phyloP scores from a whole-genome alignment of 2,888 invertebrate genomes.

The Drosophila neotestacea region DNA sequence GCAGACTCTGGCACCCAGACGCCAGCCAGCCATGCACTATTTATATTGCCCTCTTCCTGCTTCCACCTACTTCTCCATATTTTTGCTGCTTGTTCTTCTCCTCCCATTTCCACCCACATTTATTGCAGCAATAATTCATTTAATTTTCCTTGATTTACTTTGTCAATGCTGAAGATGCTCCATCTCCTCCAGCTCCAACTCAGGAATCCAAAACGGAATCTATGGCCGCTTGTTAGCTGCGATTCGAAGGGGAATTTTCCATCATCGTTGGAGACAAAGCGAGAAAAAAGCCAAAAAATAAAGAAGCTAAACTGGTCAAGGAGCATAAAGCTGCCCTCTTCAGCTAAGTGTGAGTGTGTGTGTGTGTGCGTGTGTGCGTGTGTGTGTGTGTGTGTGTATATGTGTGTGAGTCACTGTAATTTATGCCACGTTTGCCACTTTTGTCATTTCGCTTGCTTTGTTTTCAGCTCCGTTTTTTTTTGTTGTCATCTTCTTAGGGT shows the following conservation, averaged over 20 bases:
- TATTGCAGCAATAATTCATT: constrained; percentile 82
- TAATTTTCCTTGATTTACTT: constrained; percentile 81
- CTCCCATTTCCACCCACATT: constrained; percentile 55
- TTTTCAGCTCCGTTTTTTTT: constrained; percentile 21
- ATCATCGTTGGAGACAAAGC: constrained; percentile 11
- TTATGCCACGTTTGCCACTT: constrained; percentile 81
- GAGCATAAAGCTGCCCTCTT: constrained; percentile 29
- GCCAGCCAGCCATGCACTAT: constrained; percentile 55
- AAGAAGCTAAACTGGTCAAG: constrained; percentile 49
- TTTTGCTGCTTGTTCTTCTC: neutral
- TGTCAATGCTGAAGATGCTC: constrained; percentile 56
- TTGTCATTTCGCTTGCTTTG: constrained; percentile 72
- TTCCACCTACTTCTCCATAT: neutral
- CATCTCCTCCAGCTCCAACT: neutral
- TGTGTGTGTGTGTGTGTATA: constrained; percentile 15
- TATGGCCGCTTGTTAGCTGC: constrained; percentile 47
- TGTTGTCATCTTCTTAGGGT: constrained; percentile 12
- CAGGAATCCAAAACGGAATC: constrained; percentile 8
- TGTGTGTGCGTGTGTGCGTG: constrained; percentile 15
- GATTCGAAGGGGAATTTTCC: constrained; percentile 26
- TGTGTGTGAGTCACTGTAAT: constrained; percentile 54
- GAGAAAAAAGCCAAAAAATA: constrained; percentile 22
- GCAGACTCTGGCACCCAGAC: constrained; percentile 33
- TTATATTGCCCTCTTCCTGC: constrained; percentile 58
- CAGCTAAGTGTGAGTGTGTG: neutral